phyloP scores from a whole-genome alignment of 1,140 invertebrate species.

The Diorhabda elongata region DNA sequence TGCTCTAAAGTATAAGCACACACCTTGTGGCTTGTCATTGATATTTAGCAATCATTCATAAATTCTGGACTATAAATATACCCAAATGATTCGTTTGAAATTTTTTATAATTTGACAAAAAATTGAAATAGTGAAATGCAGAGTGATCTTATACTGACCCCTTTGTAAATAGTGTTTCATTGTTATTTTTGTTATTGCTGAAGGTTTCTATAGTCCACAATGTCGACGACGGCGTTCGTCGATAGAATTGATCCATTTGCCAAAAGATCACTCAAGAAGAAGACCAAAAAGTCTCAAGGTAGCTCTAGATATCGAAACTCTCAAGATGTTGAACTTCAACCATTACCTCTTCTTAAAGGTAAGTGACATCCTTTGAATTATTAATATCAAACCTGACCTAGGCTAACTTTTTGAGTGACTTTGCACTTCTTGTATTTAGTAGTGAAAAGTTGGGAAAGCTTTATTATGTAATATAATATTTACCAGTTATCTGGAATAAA shows the following conservation, averaged over 20 bases:
- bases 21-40: conserved; percentile 40
- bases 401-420: conserved; percentile 2
- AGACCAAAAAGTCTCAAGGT: conserved; percentile 88
- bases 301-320: conserved; percentile 85
- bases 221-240: conserved; percentile 83
- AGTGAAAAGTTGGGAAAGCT: not conserved
- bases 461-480: conserved; percentile 4
- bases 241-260: conserved; percentile 93
- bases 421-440: not conserved
- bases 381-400: conserved; percentile 21
- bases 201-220: conserved; percentile 40
- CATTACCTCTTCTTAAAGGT: conserved; percentile 85
- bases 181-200: conserved; percentile 23
- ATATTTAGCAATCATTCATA: conserved; percentile 42
- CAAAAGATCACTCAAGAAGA: conserved; percentile 87
- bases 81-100: conserved; percentile 36
- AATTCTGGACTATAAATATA: conserved; percentile 29
- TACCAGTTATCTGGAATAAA: not conserved
- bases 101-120: conserved; percentile 36
- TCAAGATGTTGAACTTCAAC: conserved; percentile 83
- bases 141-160: conserved; percentile 28
- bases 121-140: conserved; percentile 38
- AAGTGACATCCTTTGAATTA: conserved; percentile 33
- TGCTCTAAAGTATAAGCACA: conserved; percentile 37
- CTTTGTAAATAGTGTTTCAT: conserved; percentile 38